A percentile compares a stretch with the other conserved stretches of the same genome.
Evolutionary conservation across 2,888 invertebrate genomes (phyloP).

Genomic region (Eretmocerus hayati): DNA sequence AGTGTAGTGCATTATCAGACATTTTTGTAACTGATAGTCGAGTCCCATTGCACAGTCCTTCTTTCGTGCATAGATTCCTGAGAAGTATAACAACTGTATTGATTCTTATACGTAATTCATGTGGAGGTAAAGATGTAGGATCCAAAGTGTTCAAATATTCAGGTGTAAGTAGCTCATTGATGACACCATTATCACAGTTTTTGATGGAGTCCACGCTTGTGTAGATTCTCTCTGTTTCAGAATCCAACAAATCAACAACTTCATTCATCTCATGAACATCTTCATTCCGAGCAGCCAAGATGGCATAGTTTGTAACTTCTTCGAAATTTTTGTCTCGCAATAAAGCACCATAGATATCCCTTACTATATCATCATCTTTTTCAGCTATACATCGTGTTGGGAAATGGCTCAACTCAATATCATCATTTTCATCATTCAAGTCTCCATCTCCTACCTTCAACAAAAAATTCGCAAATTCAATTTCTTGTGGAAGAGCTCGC

Average conservation of each 20-base stretch:
- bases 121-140: conserved; percentile 8
- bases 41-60: conserved; percentile 17
- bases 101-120: conserved; percentile 12
- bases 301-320: conserved; percentile 15
- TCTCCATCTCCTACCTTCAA: conserved; percentile 17
- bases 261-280: conserved; percentile 22
- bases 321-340: conserved; percentile 14
- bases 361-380: conserved; percentile 17
- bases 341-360: conserved; percentile 18
- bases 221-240: conserved; percentile 13
- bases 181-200: conserved; percentile 9
- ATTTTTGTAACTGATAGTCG: conserved; percentile 11
- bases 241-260: conserved; percentile 16
- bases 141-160: conserved; percentile 15
- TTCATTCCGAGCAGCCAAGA: conserved; percentile 20
- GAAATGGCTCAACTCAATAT: conserved; percentile 9
- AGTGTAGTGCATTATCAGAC: conserved; percentile 7
- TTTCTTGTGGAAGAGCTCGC: conserved; percentile 13
- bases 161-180: conserved; percentile 8
- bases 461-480: conserved; percentile 16
- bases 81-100: conserved; percentile 15
- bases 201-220: conserved; percentile 15
- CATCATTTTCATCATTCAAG: conserved; percentile 12
- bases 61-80: conserved; percentile 11
- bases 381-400: conserved; percentile 13